phyloP scores from a whole-genome alignment of 2,113 vertebrate species.

The Elgaria multicarinata region DNA sequence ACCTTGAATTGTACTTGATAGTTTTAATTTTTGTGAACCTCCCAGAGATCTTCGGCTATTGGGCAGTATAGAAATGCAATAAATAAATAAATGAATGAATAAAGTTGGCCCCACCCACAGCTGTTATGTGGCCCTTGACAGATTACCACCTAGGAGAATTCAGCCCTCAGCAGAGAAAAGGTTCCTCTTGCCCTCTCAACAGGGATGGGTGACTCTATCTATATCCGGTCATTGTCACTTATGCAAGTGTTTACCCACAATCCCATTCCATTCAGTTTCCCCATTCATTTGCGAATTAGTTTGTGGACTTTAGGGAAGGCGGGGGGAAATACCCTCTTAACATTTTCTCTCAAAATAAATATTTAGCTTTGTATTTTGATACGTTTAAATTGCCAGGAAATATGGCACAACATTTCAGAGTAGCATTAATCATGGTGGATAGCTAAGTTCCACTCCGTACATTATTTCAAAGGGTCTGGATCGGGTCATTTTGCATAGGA shows the following conservation, averaged over 20 bases:
- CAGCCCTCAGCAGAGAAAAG: background rate
- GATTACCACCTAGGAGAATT: background rate
- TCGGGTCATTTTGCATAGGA: background rate
- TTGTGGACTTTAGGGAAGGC: background rate
- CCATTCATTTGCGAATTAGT: background rate
- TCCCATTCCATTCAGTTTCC: background rate
- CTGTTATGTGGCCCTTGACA: background rate
- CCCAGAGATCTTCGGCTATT: no score
- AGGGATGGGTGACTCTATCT: background rate
- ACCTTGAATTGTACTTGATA: no score
- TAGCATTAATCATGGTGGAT: background rate
- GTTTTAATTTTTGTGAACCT: no score
- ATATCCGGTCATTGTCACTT: background rate
- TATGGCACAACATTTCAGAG: no score
- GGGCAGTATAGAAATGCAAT: no score
- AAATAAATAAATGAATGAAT: no score
- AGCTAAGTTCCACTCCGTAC: background rate
- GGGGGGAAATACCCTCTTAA: background rate
- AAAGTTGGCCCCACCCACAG: background rate
- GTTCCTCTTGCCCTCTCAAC: background rate
- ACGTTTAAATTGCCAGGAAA: no score
- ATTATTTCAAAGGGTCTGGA: background rate
- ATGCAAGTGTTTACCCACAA: background rate
- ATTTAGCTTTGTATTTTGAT: background rate
- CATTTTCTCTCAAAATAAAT: background rate